These are phyloP conservation scores for Anadara kagoshimensis DNA, from an alignment of 1,140 invertebrate genomes.

Conservation along the genomic window DNA sequence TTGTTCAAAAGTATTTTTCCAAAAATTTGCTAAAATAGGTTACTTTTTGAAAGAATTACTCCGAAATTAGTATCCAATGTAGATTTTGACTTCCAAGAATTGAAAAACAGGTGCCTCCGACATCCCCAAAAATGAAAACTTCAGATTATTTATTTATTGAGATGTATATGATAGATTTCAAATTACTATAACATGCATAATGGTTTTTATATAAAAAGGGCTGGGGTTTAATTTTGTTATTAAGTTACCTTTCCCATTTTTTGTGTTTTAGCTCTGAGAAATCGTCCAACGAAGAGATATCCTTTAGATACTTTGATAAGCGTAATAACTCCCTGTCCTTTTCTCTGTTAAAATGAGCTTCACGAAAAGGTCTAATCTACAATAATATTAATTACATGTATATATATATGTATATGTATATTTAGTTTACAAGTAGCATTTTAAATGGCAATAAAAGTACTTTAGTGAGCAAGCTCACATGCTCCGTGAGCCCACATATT, in stretches of 20 bases:
- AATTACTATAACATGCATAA: too few species aligned
- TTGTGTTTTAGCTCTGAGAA: constrained; percentile 90
- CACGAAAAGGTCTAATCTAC: constrained; percentile 89
- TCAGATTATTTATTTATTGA: neutral
- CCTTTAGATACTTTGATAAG: constrained; percentile 88
- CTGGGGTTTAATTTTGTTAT: neutral
- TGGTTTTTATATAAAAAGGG: too few species aligned
- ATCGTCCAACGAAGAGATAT: constrained; percentile 89
- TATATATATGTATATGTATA: neutral
- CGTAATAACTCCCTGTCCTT: constrained; percentile 90
- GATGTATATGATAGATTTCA: neutral
- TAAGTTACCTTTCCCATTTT: constrained; percentile 84
- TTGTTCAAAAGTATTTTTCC: neutral
- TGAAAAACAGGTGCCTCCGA: too few species aligned
- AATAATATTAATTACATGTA: constrained; percentile 14
- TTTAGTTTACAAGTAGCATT: neutral
- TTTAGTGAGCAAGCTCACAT: too few species aligned
- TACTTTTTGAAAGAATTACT: too few species aligned
- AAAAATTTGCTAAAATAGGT: too few species aligned
- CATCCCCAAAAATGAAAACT: neutral
- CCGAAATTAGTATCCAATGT: neutral
- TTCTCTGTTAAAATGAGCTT: constrained; percentile 90
- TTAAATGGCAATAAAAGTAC: neutral
- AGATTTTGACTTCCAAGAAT: neutral
- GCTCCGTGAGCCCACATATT: too few species aligned